Conservation (phyloP, 1,140 invertebrate species). For the Agrilus planipennis region DNA sequence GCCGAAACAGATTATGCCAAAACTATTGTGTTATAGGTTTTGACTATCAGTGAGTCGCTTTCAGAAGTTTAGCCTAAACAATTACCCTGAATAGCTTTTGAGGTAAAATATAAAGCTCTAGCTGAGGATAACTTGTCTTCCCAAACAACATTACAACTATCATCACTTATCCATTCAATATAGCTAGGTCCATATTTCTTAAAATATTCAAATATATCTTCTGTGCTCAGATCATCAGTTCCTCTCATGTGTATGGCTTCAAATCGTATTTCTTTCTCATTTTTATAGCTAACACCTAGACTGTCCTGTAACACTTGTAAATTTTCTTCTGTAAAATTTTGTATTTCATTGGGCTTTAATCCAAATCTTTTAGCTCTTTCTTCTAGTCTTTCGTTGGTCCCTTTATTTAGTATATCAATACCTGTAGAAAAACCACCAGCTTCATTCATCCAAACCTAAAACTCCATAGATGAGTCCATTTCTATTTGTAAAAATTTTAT, state of each 20-base stretch:
- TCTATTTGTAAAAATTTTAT: not conserved
- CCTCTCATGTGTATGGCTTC: conserved; percentile 65
- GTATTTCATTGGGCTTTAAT: conserved; percentile 41
- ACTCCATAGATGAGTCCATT: too few relatives aligned
- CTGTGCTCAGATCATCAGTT: conserved; percentile 58
- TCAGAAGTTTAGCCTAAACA: too few relatives aligned
- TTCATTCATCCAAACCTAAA: conserved; percentile 36
- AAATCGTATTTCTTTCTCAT: conserved; percentile 51
- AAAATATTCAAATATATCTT: conserved; percentile 70
- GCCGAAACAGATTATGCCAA: too few relatives aligned
- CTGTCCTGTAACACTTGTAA: conserved; percentile 52
- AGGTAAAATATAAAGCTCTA: conserved; percentile 51
- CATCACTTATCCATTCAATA: conserved; percentile 72
- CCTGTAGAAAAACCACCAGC: conserved; percentile 41
- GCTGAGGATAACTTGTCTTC: conserved; percentile 56
- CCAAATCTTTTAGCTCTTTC: conserved; percentile 60
- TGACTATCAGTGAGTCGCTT: too few relatives aligned
- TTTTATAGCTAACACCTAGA: conserved; percentile 47
- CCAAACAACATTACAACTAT: conserved; percentile 72
- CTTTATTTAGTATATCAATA: conserved; percentile 48
- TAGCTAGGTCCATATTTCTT: conserved; percentile 56
- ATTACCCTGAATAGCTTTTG: conserved; percentile 39
- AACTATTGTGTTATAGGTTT: too few relatives aligned
- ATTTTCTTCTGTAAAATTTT: conserved; percentile 41
- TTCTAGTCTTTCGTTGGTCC: conserved; percentile 48